Evolutionary conservation across 2,113 vertebrate species (phyloP), one percentile per base, ranked within the genome.

Genomic region (Centropristis striata): DNA sequence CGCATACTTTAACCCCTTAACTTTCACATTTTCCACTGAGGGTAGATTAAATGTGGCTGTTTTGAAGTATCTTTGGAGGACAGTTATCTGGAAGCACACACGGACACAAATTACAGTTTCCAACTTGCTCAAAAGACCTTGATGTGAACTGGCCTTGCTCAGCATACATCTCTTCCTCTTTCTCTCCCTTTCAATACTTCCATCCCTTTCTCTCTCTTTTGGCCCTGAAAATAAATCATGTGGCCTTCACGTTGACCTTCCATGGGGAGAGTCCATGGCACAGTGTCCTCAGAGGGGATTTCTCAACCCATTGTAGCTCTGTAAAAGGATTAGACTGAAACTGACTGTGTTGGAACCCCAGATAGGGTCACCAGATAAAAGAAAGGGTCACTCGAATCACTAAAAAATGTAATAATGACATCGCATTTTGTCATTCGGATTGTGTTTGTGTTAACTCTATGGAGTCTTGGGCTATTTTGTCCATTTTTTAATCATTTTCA

Each of bases 81-180:
- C 12, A n/a, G 8, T 60, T 42, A 49, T 10, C 46, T n/a, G 9
- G 5, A 83, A 25, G 20, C 12, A 16, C 20, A 57, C 18, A 54
- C 8, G 37, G 44, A 44, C 11, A 39, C 23, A n/a, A 10, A 25
- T 1, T 12, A 11, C 20, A 27, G 0, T 68, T 37, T 66, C 28
- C 25, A 54, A 8, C 20, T 57, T 6, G 8, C 51, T 65, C 4
- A 47, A 50, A 66, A 77, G 68, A 68, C 60, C 59, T 71, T 37
- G 4, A 61, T 27, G 4, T 60, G 14, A 14, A 4, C 36, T 15
- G 37, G 50, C 80, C 54, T 68, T 59, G n/a, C 66, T 72, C 46
- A 32, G 6, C 18, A 49, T 13, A 58, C 46, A 32, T 37, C n/a
- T 50, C 21, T 28, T 53, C 28, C 8, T 58, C 9, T 58, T 61